Evolutionary conservation across 2,113 vertebrate species (phyloP), one percentile per base, ranked within the genome.

Genomic region (Mesocricetus auratus): DNA sequence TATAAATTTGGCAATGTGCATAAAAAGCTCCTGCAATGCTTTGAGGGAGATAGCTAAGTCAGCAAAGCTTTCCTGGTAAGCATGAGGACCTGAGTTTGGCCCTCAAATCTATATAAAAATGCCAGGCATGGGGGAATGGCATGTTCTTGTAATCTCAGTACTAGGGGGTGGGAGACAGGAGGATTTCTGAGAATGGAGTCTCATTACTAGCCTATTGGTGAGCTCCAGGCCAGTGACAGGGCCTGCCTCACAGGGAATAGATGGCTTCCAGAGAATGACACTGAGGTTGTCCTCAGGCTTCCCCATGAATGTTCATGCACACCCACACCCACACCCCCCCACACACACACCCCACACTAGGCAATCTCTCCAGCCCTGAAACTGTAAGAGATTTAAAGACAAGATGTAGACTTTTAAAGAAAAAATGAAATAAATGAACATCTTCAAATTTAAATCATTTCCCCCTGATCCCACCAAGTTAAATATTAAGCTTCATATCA

Each of bases 381-480:
- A 53, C 62, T 45, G 22, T 64, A 77, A 19, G 62, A 62, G 50
- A 92, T 62, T 96, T 95, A 75, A 69, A 45, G 53, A 82, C n/a
- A 82, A 91, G 83, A 68, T 47, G 12, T 10, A 75, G 45, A 45
- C 11, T 92, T 87, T 91, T 56, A 78, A 64, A 66, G 42, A 73
- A 66, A 94, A 77, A 69, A 68, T 89, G 45, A 92, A 69, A 94
- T 71, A 87, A 50, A 31, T 68, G 64, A 86, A 68, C 69, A 60
- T 75, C 21, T 58, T 78, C 9, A 11, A 53, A 83, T 50, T 62
- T 33, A 68, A 89, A 53, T 73, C 60, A 36, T 58, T 58, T 50
- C 42, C 56, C 45, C 24, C 74, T n/a, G 86, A 19, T 33, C 53
- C 50, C 45, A 33, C 12, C 31, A 74, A 3, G 12, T 78, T 66